phyloP scores from a whole-genome alignment of 2,797 vertebrate genomes.

The Schizopygopsis malacanthus region DNA sequence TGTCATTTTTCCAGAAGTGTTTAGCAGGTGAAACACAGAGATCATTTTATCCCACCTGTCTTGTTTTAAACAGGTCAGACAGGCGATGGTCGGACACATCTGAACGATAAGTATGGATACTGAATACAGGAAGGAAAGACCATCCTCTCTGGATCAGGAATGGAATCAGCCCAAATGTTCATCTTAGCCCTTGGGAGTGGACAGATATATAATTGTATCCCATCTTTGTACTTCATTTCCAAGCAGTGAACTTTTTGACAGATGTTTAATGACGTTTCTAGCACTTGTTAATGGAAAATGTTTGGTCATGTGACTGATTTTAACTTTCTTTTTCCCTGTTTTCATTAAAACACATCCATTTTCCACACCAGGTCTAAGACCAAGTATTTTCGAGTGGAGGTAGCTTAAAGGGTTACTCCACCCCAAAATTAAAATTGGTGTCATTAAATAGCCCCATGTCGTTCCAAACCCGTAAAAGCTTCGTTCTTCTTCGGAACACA shows the following conservation, averaged over 20 bases:
- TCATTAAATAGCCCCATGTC: too few relatives aligned
- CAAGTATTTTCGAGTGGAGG: not conserved
- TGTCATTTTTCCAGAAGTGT: not conserved
- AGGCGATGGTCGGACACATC: conserved; percentile 94
- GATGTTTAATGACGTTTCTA: not conserved
- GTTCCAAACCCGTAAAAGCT: too few relatives aligned
- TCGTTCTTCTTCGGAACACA: too few relatives aligned
- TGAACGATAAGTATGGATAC: conserved; percentile 97
- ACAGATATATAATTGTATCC: not conserved
- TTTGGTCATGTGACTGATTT: not conserved
- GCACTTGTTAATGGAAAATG: not conserved
- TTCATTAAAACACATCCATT: not conserved
- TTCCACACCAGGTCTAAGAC: not conserved
- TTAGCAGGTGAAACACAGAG: not conserved
- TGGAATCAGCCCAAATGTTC: not conserved
- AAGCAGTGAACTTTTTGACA: not conserved
- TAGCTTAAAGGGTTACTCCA: not conserved
- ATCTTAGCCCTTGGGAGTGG: not conserved
- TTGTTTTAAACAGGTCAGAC: conserved; percentile 82
- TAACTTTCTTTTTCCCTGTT: not conserved
- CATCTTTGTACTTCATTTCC: not conserved
- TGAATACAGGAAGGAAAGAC: conserved; percentile 66
- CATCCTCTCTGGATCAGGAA: not conserved
- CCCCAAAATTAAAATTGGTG: too few relatives aligned
- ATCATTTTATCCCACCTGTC: not conserved